Evolutionary conservation across 2,113 vertebrate species (phyloP).

Genomic region (Hepsetus odoe): DNA sequence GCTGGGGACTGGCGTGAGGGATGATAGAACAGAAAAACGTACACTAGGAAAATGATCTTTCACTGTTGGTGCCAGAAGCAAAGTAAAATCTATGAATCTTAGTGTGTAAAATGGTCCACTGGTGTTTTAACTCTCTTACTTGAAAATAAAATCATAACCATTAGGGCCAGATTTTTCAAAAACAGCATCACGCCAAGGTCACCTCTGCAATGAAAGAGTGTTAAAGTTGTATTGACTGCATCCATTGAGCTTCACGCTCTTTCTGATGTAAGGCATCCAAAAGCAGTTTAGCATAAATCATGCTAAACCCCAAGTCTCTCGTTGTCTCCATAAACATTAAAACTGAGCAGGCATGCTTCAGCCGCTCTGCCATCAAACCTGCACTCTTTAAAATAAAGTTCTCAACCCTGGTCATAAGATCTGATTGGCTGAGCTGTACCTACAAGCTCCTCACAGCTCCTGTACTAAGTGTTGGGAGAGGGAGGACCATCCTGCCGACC

Average conservation of each 20-base stretch:
- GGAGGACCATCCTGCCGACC: too few species aligned
- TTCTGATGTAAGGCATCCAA: too few species aligned
- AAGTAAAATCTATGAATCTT: conserved; percentile 23
- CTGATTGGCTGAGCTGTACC: too few species aligned
- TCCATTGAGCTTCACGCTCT: background rate
- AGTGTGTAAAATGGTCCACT: conserved; percentile 11
- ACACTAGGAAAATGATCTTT: conserved; percentile 21
- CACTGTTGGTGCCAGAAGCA: conserved; percentile 18
- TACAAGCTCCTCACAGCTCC: too few species aligned
- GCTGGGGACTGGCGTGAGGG: background rate
- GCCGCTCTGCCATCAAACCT: too few species aligned
- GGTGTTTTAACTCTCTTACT: background rate
- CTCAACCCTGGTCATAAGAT: too few species aligned
- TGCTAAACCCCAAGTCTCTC: too few species aligned
- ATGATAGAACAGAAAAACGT: conserved; percentile 12
- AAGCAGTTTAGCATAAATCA: too few species aligned
- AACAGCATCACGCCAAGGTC: background rate
- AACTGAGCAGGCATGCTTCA: too few species aligned
- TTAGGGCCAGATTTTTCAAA: background rate
- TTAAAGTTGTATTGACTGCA: background rate
- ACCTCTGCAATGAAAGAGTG: background rate
- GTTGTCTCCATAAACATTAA: too few species aligned
- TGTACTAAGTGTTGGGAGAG: too few species aligned
- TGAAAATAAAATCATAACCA: background rate
- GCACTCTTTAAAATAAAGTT: too few species aligned